Base-by-base conservation (phyloP, 1,140 invertebrate genomes). In the Periplaneta americana region DNA sequence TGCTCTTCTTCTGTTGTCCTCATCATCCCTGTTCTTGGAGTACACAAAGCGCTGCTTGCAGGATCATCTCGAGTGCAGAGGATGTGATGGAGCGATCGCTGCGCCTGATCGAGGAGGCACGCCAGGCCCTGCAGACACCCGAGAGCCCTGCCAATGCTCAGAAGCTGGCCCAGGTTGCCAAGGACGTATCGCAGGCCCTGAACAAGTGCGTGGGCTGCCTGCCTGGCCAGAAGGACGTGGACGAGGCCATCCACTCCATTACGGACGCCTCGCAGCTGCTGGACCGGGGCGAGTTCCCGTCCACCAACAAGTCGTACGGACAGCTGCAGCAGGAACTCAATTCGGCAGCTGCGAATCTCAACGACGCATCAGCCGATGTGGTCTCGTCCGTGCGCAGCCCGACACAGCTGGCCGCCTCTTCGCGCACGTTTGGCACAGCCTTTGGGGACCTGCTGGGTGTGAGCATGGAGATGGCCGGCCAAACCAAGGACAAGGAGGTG, bases 171-270 rank as follows among this genome's bases (percentile, higher is more conserved):
- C 89, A 91, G 79, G 93, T 94, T 34, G 92, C 92, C 17, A 93
- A 93, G 84, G 91, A 92, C 81, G 92, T 94, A 3, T 91, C 92
- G 28, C 85, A 84, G 86, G 89, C 92, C 4, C 85, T 94, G 31
- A 91, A 92, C 79, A 89, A 90, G 66, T 94, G 93, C 5, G 91
- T 98, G 10, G 94, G 94, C 82, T 95, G 94, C 85, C 90, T 98
- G 57, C 96, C 97, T 15, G 96, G 97, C 0, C 96, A 98, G 85
- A 92, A 94, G 84, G 97, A 98, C 86, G 93, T 99, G 5, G 97
- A 98, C 86, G 91, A 93, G 22, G 95, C 96, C 0, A 94, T 98
- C 84, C 91, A 93, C 82, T 93, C 92, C 82, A 97, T 99, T 79
- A 94, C 93, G 79, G 91, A 94, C 83, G 93, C 94, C 48, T 93